Conservation (phyloP, 1,140 invertebrate genomes). For the Phthorimaea operculella region DNA sequence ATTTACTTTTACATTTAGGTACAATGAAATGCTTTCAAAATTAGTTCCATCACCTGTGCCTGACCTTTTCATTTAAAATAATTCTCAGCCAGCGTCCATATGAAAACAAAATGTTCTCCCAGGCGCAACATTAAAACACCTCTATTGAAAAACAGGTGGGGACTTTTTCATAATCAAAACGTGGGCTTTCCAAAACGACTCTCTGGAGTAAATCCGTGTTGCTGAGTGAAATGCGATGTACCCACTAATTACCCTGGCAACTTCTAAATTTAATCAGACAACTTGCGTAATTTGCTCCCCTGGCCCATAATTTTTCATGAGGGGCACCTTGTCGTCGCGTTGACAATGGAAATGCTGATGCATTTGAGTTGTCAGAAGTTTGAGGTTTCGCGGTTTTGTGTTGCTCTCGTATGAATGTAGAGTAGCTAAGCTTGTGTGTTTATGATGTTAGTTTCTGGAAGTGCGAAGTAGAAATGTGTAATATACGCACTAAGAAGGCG, state of each 20-base stretch:
- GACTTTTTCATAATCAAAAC: conserved; percentile 28
- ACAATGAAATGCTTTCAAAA: no score
- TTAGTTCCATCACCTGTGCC: no score
- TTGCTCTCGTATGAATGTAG: no score
- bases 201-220: conserved; percentile 36
- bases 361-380: neutral
- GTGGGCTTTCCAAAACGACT: conserved; percentile 30
- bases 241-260: conserved; percentile 52
- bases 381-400: neutral
- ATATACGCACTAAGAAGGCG: no score
- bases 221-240: conserved; percentile 63
- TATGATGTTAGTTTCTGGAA: no score
- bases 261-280: conserved; percentile 64
- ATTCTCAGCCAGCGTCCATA: no score
- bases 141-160: conserved; percentile 1
- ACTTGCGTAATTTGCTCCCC: conserved; percentile 45
- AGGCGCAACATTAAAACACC: neutral
- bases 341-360: neutral
- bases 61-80: no score
- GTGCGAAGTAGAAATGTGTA: no score
- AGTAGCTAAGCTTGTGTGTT: no score
- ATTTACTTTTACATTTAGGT: no score
- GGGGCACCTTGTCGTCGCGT: conserved; percentile 2
- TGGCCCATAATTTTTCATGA: conserved; percentile 58
- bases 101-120: neutral